These are phyloP conservation scores for Acrocephalus scirpaceus DNA, from an alignment of 2,797 vertebrate species.

Conservation along the genomic window DNA sequence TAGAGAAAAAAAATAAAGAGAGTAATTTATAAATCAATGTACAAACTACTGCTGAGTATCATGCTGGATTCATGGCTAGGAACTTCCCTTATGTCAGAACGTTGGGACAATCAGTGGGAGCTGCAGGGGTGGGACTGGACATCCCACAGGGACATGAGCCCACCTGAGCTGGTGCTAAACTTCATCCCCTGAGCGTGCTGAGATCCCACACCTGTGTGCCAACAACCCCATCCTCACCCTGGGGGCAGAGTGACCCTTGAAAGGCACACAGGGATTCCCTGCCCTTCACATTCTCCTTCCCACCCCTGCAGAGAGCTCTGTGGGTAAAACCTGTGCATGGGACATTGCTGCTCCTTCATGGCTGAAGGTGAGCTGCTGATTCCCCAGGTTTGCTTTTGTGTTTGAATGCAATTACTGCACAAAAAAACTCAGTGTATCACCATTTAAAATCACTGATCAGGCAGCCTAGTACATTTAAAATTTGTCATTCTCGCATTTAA, in stretches of 20 bases:
- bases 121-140: neutral
- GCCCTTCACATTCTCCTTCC: neutral
- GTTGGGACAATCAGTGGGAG: rapidly evolving
- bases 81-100: rapidly evolving
- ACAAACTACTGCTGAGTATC: neutral
- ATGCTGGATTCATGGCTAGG: rapidly evolving
- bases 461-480: neutral
- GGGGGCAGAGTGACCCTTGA: neutral
- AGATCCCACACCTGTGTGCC: rapidly evolving
- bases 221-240: rapidly evolving
- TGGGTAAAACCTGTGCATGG: rapidly evolving
- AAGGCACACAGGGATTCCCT: neutral
- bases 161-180: neutral
- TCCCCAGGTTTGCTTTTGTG: neutral
- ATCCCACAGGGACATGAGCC: rapidly evolving
- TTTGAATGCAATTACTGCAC: neutral
- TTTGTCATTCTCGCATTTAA: neutral
- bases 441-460: neutral
- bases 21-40: rapidly evolving
- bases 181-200: rapidly evolving
- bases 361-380: rapidly evolving
- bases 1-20: neutral
- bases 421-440: neutral
- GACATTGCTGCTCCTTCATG: neutral
- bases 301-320: neutral